A percentile compares a stretch with the other conserved stretches of the same genome.
Evolutionary conservation across 2,888 invertebrate species (phyloP).

Genomic region (Actias luna): DNA sequence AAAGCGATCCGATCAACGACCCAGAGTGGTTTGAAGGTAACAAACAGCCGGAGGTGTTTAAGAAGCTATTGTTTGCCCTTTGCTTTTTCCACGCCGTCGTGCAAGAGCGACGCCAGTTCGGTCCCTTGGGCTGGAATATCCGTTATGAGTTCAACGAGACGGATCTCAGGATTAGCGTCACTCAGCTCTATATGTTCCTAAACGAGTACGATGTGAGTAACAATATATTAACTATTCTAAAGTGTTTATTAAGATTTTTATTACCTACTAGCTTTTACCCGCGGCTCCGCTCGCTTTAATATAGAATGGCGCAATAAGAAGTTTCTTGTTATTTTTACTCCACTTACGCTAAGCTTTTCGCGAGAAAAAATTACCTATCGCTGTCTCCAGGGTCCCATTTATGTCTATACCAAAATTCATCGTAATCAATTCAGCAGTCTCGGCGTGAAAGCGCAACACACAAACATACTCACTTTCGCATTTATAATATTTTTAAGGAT

Average conservation of each 20-base stretch:
- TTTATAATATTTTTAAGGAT: no score
- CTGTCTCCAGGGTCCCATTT: no score
- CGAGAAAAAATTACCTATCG: no score
- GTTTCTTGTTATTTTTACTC: no score
- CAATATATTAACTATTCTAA: neutral
- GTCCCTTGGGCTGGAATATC: conserved; percentile 97
- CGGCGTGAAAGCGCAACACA: no score
- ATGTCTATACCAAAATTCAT: no score
- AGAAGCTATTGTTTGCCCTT: conserved; percentile 92
- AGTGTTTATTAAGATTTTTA: neutral
- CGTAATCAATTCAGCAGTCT: no score
- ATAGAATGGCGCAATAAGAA: no score
- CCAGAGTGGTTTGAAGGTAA: conserved; percentile 93
- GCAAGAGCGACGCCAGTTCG: conserved; percentile 95
- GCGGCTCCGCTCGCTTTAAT: no score
- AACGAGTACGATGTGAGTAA: conserved; percentile 86
- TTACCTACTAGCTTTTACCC: no score
- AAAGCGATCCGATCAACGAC: conserved; percentile 93
- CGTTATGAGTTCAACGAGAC: conserved; percentile 98
- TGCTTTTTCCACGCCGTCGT: conserved; percentile 97
- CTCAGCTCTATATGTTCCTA: conserved; percentile 93
- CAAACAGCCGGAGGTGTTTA: conserved; percentile 88
- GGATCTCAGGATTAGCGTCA: conserved; percentile 93
- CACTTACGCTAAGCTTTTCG: no score
- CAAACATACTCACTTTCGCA: no score